Base-by-base conservation (phyloP, 2,888 invertebrate genomes). In the Andrena minutula region DNA sequence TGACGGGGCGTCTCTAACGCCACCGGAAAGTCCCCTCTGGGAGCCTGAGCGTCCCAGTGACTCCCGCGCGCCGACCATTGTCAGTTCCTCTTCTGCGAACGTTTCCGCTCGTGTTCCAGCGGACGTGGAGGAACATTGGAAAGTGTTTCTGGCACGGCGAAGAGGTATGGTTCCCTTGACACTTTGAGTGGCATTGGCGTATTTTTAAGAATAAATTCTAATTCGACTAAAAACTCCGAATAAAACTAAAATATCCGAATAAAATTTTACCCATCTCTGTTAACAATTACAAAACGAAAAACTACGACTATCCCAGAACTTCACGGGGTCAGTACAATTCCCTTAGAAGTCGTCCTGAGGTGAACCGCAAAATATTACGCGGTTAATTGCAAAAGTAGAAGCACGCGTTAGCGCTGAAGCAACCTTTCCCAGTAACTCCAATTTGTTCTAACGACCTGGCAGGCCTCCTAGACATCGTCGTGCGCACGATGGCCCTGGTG, bases 391-490 rank as follows among this genome's bases (percentile, higher is more conserved):
- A 26, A 4, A 23, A 3, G 10, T 26, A 56, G 23, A 56, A 56
- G 23, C 51, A n/a, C 20, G 20, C 20, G 8, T 51, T 56, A 56
- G 10, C 20, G 10, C 4, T 4, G 23, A 56, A 26, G 7, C 23
- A 26, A 56, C 26, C 56, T 12, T 28, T 26, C n/a, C 16, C 5
- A 49, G 16, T 49, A 71, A 49, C 49, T 30, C 1, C 0, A 5
- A 49, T 71, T 47, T 71, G 2, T 61, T 71, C 23, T 60, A 6
- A 28, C 35, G n/a, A 23, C 23, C 26, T 73, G 41, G 20, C 73
- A 92, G 92, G 89, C 81, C 88, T 92, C 3, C 64, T 92, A 26
- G 89, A 88, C 60, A 91, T 92, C 32, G 85, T 92, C 0, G 79
- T 89, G 1, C 89, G 92, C 41, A 93, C 92, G 5, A 86, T 93